Percentiles rank a stretch among this genome's conserved stretches.
phyloP scores from a whole-genome alignment of 2,888 invertebrate species.

The Hypselothyrea guttata region DNA sequence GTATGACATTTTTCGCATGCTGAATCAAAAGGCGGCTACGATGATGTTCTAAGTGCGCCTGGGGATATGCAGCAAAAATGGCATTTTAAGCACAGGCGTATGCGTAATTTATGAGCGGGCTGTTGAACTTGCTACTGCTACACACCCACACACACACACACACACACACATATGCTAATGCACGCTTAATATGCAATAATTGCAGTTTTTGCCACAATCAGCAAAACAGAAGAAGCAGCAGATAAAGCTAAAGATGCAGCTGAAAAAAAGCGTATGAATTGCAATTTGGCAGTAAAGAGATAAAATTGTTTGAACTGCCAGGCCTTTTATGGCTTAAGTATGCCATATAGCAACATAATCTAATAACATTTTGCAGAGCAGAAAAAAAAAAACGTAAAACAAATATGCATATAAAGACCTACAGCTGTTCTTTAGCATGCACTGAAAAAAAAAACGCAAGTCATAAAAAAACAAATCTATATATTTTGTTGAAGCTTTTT shows the following conservation, averaged over 20 bases:
- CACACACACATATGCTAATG: constrained; percentile 45
- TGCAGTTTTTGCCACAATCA: constrained; percentile 54
- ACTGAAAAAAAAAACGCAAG: too few species aligned
- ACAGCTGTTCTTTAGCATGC: too few species aligned
- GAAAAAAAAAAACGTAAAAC: constrained; percentile 2
- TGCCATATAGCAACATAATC: constrained; percentile 38
- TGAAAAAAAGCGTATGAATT: constrained; percentile 7
- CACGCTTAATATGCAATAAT: constrained; percentile 60
- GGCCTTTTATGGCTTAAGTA: constrained; percentile 29
- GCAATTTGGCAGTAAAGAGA: constrained; percentile 13
- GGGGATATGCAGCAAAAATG: constrained; percentile 72
- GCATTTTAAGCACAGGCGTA: constrained; percentile 45
- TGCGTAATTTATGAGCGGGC: constrained; percentile 49
- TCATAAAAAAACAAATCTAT: too few species aligned
- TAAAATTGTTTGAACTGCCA: constrained; percentile 4
- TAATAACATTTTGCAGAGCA: constrained; percentile 41
- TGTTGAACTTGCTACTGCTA: constrained; percentile 35
- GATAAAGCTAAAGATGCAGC: neutral
- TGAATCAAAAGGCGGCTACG: constrained; percentile 40
- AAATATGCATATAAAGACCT: constrained; percentile 7
- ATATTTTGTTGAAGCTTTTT: too few species aligned
- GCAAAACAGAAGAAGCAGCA: constrained; percentile 14
- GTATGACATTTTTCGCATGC: constrained; percentile 31
- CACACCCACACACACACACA: neutral
- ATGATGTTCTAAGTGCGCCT: constrained; percentile 54